Evolutionary conservation across 2,888 invertebrate species (phyloP).

Genomic region (Papilio protenor): DNA sequence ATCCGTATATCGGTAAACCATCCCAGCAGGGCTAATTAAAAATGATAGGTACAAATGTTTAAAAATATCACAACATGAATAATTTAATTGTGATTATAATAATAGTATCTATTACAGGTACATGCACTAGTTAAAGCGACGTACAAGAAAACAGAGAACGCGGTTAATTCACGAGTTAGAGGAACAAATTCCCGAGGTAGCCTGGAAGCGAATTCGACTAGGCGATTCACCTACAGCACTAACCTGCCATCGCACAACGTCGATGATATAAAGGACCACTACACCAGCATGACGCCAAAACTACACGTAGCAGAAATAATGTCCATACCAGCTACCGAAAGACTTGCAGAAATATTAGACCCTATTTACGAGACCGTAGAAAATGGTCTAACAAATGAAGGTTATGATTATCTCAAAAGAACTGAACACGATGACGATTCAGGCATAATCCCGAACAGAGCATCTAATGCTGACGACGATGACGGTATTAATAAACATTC

Average conservation of each 20-base stretch:
- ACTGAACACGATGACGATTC: slow-evolving; percentile 58
- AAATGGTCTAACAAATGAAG: slow-evolving; percentile 62
- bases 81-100: background rate
- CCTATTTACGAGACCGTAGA: slow-evolving; percentile 77
- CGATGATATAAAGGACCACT: slow-evolving; percentile 60
- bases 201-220: slow-evolving; percentile 58
- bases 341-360: slow-evolving; percentile 75
- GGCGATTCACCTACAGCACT: slow-evolving; percentile 74
- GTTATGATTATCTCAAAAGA: slow-evolving; percentile 67
- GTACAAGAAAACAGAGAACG: slow-evolving; percentile 75
- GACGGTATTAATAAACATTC: slow-evolving; percentile 68
- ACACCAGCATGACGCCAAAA: slow-evolving; percentile 63
- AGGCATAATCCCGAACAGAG: slow-evolving; percentile 59
- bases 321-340: slow-evolving; percentile 75
- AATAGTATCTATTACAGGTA: slow-evolving; percentile 62
- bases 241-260: slow-evolving; percentile 58
- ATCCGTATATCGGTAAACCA: background rate
- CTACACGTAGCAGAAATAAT: slow-evolving; percentile 78
- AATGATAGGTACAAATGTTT: background rate
- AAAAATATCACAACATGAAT: background rate
- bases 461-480: slow-evolving; percentile 63
- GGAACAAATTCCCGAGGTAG: slow-evolving; percentile 64
- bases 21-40: background rate
- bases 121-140: slow-evolving; percentile 72
- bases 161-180: slow-evolving; percentile 70